Evolutionary conservation across 2,888 invertebrate genomes (phyloP).

Genomic region (Aplocera efformata): DNA sequence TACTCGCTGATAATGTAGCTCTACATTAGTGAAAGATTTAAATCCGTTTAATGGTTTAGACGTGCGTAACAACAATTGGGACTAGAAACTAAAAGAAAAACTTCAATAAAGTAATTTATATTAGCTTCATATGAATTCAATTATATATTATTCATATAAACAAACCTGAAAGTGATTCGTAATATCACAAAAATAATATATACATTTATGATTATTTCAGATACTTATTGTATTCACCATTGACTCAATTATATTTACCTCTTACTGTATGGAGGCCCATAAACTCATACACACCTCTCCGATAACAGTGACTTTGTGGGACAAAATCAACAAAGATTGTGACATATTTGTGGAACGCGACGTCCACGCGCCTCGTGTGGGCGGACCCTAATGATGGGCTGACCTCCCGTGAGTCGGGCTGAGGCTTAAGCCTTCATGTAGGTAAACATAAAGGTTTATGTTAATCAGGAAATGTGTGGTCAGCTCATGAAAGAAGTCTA

Average conservation of each 20-base stretch:
- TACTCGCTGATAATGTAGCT: too few relatives aligned
- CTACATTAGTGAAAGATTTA: too few relatives aligned
- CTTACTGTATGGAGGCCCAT: background rate
- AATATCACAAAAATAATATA: background rate
- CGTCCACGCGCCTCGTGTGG: conserved; percentile 29
- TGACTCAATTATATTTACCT: too few relatives aligned
- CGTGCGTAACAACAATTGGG: too few relatives aligned
- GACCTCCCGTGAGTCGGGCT: conserved; percentile 30
- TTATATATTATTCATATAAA: too few relatives aligned
- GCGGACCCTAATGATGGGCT: conserved; percentile 28
- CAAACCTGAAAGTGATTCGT: too few relatives aligned
- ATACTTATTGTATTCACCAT: too few relatives aligned
- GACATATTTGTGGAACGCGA: conserved; percentile 38
- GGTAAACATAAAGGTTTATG: conserved; percentile 1
- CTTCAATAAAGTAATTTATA: too few relatives aligned
- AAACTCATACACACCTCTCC: background rate
- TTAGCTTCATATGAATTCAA: too few relatives aligned
- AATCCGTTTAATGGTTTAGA: too few relatives aligned
- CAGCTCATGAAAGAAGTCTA: background rate
- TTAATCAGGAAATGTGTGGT: background rate
- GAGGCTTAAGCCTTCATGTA: conserved; percentile 1
- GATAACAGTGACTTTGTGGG: conserved; percentile 33
- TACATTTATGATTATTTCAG: too few relatives aligned
- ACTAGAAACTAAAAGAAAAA: too few relatives aligned
- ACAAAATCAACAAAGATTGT: conserved; percentile 51